A percentile compares a stretch with the other conserved stretches of the same genome.
Conservation (phyloP, 2,888 invertebrate species). For the Cataglyphis albicans region DNA sequence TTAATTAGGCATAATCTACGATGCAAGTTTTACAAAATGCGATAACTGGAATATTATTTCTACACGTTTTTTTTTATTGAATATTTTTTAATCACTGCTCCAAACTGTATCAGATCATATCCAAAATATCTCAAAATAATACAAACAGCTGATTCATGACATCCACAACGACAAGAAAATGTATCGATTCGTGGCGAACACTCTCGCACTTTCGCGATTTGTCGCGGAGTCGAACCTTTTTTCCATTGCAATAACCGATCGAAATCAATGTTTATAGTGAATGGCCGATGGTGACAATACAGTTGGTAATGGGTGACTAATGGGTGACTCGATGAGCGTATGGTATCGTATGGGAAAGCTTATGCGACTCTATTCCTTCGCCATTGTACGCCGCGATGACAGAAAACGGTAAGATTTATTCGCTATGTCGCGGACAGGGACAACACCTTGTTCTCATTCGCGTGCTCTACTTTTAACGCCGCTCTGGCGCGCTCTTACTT, state of each 20-base stretch:
- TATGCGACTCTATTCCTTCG: slow-evolving; percentile 52
- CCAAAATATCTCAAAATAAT: background rate
- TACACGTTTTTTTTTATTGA: background rate
- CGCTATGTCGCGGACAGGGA: slow-evolving; percentile 58
- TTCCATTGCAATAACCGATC: slow-evolving; percentile 50
- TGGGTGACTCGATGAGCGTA: slow-evolving; percentile 60
- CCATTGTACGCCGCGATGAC: slow-evolving; percentile 66
- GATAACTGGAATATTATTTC: background rate
- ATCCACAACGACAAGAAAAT: slow-evolving; percentile 28
- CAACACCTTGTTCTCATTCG: slow-evolving; percentile 60
- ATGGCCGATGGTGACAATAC: slow-evolving; percentile 41
- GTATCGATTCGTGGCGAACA: slow-evolving; percentile 50
- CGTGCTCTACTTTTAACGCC: slow-evolving; percentile 53
- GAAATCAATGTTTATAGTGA: slow-evolving; percentile 58
- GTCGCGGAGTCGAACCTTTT: slow-evolving; percentile 29
- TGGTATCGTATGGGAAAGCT: slow-evolving; percentile 62
- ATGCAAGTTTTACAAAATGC: background rate
- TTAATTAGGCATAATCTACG: too few species aligned
- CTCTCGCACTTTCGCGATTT: slow-evolving; percentile 51
- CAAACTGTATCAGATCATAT: slow-evolving; percentile 13
- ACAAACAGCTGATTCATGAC: slow-evolving; percentile 30
- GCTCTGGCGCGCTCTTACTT: slow-evolving; percentile 29
- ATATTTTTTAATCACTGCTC: background rate
- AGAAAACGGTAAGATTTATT: slow-evolving; percentile 66
- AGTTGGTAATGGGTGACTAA: slow-evolving; percentile 55